Percentiles rank a stretch among this genome's conserved stretches.
Evolutionary conservation across 2,797 vertebrate species (phyloP).

Genomic region (Tympanoctomys barrerae): DNA sequence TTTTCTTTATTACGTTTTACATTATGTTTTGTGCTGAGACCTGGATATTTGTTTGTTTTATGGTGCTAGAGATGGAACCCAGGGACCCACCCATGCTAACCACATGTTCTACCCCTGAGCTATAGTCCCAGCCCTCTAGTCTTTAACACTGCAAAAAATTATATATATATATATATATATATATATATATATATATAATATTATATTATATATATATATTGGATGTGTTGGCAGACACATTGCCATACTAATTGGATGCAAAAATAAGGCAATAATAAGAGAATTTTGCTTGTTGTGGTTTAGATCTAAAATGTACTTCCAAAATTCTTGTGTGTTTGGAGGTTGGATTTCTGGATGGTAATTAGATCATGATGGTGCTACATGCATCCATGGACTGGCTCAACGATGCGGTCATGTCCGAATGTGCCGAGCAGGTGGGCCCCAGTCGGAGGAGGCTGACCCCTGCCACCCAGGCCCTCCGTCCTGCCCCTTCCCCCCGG

Average conservation of each 20-base stretch:
- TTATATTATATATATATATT: too few relatives aligned
- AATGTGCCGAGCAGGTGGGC: too few relatives aligned
- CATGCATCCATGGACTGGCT: not conserved
- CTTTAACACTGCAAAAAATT: not conserved
- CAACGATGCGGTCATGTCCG: not conserved
- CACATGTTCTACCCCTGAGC: not conserved
- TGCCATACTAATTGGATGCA: not conserved
- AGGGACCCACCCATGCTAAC: not conserved
- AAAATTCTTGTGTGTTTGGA: not conserved
- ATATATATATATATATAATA: too few relatives aligned
- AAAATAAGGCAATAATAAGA: not conserved
- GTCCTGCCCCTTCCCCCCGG: too few relatives aligned
- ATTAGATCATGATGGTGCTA: not conserved
- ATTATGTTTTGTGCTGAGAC: not conserved
- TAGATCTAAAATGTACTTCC: not conserved
- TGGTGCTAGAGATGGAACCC: not conserved
- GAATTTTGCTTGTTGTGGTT: not conserved
- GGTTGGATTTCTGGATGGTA: not conserved
- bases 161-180: too few relatives aligned
- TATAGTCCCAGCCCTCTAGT: not conserved
- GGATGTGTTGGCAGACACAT: too few relatives aligned
- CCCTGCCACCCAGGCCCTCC: too few relatives aligned
- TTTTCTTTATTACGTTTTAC: not conserved
- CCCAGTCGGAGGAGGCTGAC: too few relatives aligned
- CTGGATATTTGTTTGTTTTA: not conserved